Percentiles rank a stretch among this genome's conserved stretches.
These are phyloP conservation scores for Psettodes erumei DNA, from an alignment of 2,113 vertebrate genomes.

Conservation along the genomic window DNA sequence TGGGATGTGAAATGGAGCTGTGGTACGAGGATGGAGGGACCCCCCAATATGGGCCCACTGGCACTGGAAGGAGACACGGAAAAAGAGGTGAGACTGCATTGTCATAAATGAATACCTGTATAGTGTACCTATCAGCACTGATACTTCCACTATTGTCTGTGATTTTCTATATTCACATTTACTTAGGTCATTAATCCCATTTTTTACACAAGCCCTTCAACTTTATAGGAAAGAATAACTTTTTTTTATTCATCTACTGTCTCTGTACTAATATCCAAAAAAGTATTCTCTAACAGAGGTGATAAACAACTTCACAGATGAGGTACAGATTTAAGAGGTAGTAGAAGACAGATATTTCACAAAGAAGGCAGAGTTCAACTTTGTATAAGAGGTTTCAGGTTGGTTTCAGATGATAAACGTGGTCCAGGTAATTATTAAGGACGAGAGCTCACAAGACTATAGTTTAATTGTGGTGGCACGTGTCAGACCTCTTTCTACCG, in stretches of 20 bases:
- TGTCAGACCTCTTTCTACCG: conserved; percentile 6
- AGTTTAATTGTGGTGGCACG: conserved; percentile 26
- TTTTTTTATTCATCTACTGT: too few species aligned
- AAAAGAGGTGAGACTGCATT: not conserved
- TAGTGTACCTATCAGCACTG: not conserved
- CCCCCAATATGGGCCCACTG: conserved; percentile 90
- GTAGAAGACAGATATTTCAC: conserved; percentile 1
- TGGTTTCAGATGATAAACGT: conserved; percentile 24
- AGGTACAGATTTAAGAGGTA: conserved; percentile 14
- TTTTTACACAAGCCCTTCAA: conserved; percentile 21
- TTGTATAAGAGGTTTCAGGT: too few species aligned
- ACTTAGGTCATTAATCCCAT: conserved; percentile 17
- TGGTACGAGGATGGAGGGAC: conserved; percentile 86
- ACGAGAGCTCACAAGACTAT: conserved; percentile 18
- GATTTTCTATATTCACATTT: not conserved
- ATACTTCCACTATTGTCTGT: not conserved
- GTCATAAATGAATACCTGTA: not conserved
- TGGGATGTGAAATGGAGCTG: conserved; percentile 87
- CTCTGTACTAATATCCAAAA: conserved; percentile 28
- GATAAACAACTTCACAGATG: conserved; percentile 13
- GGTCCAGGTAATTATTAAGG: conserved; percentile 32
- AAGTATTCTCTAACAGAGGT: conserved; percentile 13
- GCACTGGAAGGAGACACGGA: conserved; percentile 75
- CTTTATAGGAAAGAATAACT: conserved; percentile 19
- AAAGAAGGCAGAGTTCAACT: too few species aligned